Percentiles rank a stretch among this genome's conserved stretches.
phyloP scores from a whole-genome alignment of 2,797 vertebrate species.

The Bradypus variegatus region DNA sequence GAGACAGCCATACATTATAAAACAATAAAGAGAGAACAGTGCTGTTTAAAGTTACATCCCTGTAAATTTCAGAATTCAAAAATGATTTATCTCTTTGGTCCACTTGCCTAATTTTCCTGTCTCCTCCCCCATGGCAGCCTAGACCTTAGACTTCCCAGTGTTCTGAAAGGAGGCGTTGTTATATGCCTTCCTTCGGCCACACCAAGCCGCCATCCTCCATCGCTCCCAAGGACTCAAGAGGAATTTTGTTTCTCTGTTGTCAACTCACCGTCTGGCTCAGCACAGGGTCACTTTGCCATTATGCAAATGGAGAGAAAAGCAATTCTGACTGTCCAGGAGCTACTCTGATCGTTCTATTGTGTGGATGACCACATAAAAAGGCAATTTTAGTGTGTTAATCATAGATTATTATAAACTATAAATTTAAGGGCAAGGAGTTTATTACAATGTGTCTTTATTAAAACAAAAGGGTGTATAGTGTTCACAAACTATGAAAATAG shows the following conservation, averaged over 20 bases:
- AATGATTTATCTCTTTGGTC: slow-evolving; percentile 22
- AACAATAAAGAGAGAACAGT: slow-evolving; percentile 51
- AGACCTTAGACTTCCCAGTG: slow-evolving; percentile 31
- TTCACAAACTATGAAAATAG: slow-evolving; percentile 87
- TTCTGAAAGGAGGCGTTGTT: slow-evolving; percentile 15
- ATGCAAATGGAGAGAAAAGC: slow-evolving; percentile 41
- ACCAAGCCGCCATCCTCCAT: background rate
- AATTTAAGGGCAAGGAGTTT: slow-evolving; percentile 80
- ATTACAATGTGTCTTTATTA: slow-evolving; percentile 85
- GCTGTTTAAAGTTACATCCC: slow-evolving; percentile 57
- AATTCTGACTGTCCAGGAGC: slow-evolving; percentile 69
- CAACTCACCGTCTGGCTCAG: background rate
- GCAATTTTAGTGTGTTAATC: slow-evolving; percentile 79
- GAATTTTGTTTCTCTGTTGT: slow-evolving; percentile 25
- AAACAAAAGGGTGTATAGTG: slow-evolving; percentile 82
- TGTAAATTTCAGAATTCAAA: slow-evolving; percentile 22
- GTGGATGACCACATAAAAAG: slow-evolving; percentile 75
- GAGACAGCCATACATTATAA: slow-evolving; percentile 19
- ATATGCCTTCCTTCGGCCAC: background rate
- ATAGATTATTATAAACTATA: slow-evolving; percentile 80
- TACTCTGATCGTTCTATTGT: slow-evolving; percentile 64
- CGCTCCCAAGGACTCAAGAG: background rate
- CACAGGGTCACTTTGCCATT: slow-evolving; percentile 30
- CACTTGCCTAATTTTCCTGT: background rate
- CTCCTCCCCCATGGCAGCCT: background rate